A percentile compares a stretch with the other conserved stretches of the same genome.
Conservation (phyloP, 2,888 invertebrate species). For the Oligia latruncula region DNA sequence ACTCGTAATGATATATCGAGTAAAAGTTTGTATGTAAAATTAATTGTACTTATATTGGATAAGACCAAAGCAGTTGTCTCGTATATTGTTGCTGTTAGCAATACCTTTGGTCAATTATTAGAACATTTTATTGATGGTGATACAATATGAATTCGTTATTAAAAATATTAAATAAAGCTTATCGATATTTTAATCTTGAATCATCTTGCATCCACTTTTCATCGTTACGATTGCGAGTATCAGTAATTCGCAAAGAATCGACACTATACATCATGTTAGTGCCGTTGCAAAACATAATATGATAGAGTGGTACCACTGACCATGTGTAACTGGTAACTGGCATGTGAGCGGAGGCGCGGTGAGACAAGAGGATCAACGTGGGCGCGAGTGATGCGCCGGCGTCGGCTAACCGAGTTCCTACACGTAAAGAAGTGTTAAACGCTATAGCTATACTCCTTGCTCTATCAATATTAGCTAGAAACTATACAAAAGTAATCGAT, state of each 20-base stretch:
- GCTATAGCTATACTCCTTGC: conserved; percentile 75
- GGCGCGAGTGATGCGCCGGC: conserved; percentile 28
- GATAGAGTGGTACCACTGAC: conserved; percentile 30
- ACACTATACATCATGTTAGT: conserved; percentile 19
- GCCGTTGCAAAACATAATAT: conserved; percentile 10
- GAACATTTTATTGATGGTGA: conserved; percentile 84
- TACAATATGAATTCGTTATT: conserved; percentile 82
- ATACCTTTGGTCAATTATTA: conserved; percentile 90
- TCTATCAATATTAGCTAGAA: conserved; percentile 77
- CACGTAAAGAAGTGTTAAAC: conserved; percentile 71
- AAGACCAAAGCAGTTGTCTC: conserved; percentile 87
- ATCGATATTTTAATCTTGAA: conserved; percentile 80
- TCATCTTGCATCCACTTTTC: conserved; percentile 60
- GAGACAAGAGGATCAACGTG: conserved; percentile 13
- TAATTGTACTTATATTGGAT: conserved; percentile 85
- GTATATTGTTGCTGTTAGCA: conserved; percentile 86
- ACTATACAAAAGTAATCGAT: conserved; percentile 76
- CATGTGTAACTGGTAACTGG: conserved; percentile 59
- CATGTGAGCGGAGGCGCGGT: conserved; percentile 44
- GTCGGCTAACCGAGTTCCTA: conserved; percentile 81
- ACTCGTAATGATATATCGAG: conserved; percentile 73
- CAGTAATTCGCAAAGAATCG: conserved; percentile 26
- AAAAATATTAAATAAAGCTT: conserved; percentile 79
- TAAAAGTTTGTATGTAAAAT: conserved; percentile 78
- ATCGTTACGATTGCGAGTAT: conserved; percentile 51